Base-by-base conservation (phyloP, 1,140 invertebrate genomes). In the Meteorus sp. region DNA sequence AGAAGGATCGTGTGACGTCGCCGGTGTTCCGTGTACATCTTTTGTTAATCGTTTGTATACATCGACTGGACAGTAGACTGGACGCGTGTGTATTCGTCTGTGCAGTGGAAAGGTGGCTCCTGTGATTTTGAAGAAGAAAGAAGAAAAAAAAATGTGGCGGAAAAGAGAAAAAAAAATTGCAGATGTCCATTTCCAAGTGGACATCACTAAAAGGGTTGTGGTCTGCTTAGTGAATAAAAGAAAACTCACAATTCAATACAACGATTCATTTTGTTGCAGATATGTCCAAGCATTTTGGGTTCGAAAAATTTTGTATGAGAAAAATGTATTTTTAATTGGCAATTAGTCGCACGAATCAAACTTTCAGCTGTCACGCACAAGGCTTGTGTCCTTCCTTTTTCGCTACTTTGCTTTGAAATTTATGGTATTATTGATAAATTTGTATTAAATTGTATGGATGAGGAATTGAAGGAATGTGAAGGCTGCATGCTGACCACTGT, bases 281-380 rank as follows among this genome's bases (percentile, higher is more conserved):
- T 35, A 33, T 25, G 23, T 20, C n/a, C 23, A 20, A 17, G 9
- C 17, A 15, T 13, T 39, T 13, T 17, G 35, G 25, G 29, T 5
- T 29, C 20, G 13, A 53, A 48, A 57, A 63, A 60, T 23, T 37
- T 44, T 50, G 27, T 62, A 52, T 23, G 64, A 60, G 65, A 74
- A 68, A 75, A 76, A 77, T 75, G 70, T 77, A 67, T 72, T 74
- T 75, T 78, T 78, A 78, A 78, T 78, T 78, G 76, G 72, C 76
- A 77, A 78, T 78, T 78, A 77, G 76, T 66, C 64, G 66, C 69
- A 66, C 72, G 59, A 65, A 65, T 68, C 60, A 62, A 58, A n/a
- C n/a, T n/a, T 51, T 70, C 75, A 77, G 73, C 74, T 77, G 75
- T 69, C 64, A n/a, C n/a, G n/a, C n/a, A n/a, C n/a, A n/a, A n/a